phyloP scores from a whole-genome alignment of 2,888 invertebrate species.

The Tetramorium bicarinatum region DNA sequence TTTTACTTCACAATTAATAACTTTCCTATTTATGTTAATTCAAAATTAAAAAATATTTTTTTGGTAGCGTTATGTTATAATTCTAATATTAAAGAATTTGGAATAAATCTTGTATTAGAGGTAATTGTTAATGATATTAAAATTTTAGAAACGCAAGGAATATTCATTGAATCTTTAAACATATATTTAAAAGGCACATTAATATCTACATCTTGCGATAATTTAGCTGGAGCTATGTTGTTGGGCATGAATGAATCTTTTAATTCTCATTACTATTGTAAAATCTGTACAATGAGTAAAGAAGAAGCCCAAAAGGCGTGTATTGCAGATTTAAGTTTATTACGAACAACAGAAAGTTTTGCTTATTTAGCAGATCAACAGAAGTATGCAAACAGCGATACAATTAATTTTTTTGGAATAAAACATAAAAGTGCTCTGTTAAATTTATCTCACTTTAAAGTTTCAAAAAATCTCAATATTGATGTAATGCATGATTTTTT shows the following conservation, averaged over 20 bases:
- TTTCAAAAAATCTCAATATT: constrained; percentile 51
- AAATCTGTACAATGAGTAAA: constrained; percentile 64
- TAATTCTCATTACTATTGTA: constrained; percentile 64
- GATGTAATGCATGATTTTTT: constrained; percentile 67
- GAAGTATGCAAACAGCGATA: constrained; percentile 23
- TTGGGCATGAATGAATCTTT: constrained; percentile 69
- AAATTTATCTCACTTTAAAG: constrained; percentile 54
- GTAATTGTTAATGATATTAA: too few relatives aligned
- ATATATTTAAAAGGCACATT: constrained; percentile 55
- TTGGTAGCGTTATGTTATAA: too few relatives aligned
- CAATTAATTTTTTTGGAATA: constrained; percentile 49
- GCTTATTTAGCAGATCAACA: constrained; percentile 9
- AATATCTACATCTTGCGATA: constrained; percentile 13
- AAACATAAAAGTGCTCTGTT: constrained; percentile 31
- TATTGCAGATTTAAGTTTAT: constrained; percentile 34
- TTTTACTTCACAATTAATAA: too few relatives aligned
- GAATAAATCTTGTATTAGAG: too few relatives aligned
- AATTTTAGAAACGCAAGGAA: too few relatives aligned
- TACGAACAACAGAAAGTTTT: constrained; percentile 52
- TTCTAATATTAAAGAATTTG: too few relatives aligned
- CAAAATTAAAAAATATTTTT: too few relatives aligned
- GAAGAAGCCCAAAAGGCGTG: constrained; percentile 48
- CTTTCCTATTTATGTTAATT: too few relatives aligned
- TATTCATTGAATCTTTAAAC: too few relatives aligned
- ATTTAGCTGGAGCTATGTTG: constrained; percentile 58